phyloP scores from a whole-genome alignment of 2,888 invertebrate species.

The Zonitis immaculata region DNA sequence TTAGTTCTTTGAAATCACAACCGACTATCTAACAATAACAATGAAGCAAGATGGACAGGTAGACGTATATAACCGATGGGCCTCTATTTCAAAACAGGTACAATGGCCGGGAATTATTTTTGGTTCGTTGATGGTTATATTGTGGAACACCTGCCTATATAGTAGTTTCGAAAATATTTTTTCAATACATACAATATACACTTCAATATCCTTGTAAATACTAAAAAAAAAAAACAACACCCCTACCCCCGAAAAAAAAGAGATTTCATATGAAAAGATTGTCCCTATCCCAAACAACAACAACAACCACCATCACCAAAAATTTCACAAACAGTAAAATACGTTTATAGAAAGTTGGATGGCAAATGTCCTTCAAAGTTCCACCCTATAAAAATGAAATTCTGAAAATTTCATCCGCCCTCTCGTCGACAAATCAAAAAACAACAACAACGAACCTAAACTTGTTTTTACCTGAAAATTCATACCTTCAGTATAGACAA shows the following conservation, averaged over 20 bases:
- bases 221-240: too few relatives aligned
- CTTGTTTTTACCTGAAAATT: constrained; percentile 17
- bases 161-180: background rate
- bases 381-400: background rate
- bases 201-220: too few relatives aligned
- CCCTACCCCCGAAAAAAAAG: too few relatives aligned
- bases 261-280: background rate
- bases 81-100: background rate
- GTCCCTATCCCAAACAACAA: too few relatives aligned
- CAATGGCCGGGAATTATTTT: background rate
- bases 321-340: too few relatives aligned
- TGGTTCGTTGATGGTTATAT: background rate
- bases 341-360: background rate
- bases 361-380: background rate
- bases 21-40: background rate
- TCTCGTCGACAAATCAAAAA: background rate
- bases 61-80: background rate
- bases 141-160: background rate
- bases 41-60: constrained; percentile 1
- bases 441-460: background rate
- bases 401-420: background rate
- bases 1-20: background rate
- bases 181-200: too few relatives aligned
- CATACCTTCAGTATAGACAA: background rate
- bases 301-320: too few relatives aligned